These are phyloP conservation scores for Pseudomyrmex flavicornis DNA, from an alignment of 1,140 invertebrate genomes.

Conservation along the genomic window DNA sequence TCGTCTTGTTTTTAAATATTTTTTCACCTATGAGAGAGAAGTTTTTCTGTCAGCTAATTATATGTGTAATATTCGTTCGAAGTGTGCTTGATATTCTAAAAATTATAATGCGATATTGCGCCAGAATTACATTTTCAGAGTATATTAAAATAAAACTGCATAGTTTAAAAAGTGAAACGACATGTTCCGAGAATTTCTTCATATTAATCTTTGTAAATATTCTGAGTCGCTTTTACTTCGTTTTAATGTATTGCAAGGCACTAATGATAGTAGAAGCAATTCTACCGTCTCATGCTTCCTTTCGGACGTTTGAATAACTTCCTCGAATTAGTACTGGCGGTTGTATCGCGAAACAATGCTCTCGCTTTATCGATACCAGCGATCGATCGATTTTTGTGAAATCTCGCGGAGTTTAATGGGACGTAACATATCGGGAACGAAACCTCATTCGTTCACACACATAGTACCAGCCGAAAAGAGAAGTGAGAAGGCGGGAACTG, in stretches of 20 bases:
- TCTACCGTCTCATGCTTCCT: background rate
- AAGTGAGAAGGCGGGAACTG: background rate
- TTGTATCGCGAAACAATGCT: background rate
- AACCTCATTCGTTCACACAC: constrained; percentile 16
- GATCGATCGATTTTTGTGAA: constrained; percentile 39
- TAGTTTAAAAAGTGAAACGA: background rate
- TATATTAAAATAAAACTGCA: background rate
- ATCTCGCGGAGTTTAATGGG: constrained; percentile 47
- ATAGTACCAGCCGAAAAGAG: background rate
- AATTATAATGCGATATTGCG: background rate
- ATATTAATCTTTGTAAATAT: background rate
- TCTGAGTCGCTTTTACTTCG: background rate
- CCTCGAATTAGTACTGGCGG: background rate
- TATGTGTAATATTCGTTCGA: background rate
- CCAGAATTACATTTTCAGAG: constrained; percentile 1
- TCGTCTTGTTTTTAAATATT: constrained; percentile 14
- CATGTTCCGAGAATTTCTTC: background rate
- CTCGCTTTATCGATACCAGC: constrained; percentile 14
- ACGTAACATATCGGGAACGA: constrained; percentile 67
- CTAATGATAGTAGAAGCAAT: background rate
- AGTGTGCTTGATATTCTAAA: background rate
- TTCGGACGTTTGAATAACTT: background rate
- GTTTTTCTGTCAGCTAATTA: background rate
- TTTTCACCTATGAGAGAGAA: background rate
- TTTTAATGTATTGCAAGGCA: background rate